Evolutionary conservation across 1,140 invertebrate genomes (phyloP).

Genomic region (Dryas iulia): DNA sequence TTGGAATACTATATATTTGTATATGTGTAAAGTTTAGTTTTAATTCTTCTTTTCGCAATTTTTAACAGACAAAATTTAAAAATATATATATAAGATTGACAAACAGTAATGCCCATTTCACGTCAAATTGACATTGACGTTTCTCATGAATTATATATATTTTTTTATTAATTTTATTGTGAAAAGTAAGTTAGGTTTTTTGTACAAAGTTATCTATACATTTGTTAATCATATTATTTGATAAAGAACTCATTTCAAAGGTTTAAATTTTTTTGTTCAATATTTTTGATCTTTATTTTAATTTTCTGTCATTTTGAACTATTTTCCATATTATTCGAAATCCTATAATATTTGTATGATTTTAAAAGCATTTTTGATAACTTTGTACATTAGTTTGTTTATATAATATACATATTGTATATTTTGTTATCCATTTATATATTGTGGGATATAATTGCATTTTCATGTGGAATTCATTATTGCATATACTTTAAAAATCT

Average conservation of each 20-base stretch:
- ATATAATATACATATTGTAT: constrained; percentile 39
- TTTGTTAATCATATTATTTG: background rate
- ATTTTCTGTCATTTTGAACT: background rate
- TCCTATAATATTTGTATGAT: background rate
- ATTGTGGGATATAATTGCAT: constrained; percentile 12
- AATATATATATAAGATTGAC: too few relatives aligned
- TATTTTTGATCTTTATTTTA: background rate
- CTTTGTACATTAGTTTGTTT: constrained; percentile 43
- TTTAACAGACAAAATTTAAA: background rate
- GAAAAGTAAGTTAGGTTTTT: background rate
- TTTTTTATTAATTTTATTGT: background rate
- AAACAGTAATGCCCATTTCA: too few relatives aligned
- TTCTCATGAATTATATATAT: background rate
- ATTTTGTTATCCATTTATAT: constrained; percentile 31
- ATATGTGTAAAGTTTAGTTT: background rate
- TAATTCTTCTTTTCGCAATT: background rate
- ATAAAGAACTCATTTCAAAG: background rate
- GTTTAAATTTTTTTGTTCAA: background rate
- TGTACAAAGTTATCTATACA: background rate
- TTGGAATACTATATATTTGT: background rate
- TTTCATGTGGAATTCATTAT: constrained; percentile 7
- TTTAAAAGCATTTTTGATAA: constrained; percentile 32
- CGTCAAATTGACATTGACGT: background rate
- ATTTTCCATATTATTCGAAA: background rate
- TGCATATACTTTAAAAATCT: background rate